Evolutionary conservation across 2,113 vertebrate species (phyloP).

Genomic region (Vulpes vulpes): DNA sequence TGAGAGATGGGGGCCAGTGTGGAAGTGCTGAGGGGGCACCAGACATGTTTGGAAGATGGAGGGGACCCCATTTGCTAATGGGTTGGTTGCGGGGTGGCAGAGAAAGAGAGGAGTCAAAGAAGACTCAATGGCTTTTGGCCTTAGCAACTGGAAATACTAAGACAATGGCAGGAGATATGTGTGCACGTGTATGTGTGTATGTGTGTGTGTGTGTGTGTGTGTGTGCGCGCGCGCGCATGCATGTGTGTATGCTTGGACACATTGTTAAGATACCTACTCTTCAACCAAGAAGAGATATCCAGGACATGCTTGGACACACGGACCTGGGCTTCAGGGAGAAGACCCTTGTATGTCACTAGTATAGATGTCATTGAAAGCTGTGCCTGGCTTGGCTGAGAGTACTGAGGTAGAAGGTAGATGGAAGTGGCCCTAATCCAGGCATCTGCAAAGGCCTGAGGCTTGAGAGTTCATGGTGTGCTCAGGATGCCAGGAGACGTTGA

Average conservation of each 20-base stretch:
- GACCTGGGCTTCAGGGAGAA: background rate
- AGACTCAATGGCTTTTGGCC: background rate
- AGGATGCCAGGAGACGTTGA: fast-evolving
- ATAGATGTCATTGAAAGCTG: background rate
- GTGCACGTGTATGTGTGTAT: too few relatives aligned
- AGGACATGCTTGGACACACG: background rate
- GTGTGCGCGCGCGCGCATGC: fast-evolving
- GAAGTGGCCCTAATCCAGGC: background rate
- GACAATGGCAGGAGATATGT: background rate
- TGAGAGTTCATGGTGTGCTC: background rate
- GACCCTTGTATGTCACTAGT: background rate
- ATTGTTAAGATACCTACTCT: background rate
- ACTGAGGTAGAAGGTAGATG: fast-evolving
- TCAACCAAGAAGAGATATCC: background rate
- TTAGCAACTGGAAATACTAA: background rate
- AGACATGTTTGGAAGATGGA: background rate
- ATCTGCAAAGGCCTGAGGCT: background rate
- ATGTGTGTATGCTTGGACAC: background rate
- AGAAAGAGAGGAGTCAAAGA: background rate
- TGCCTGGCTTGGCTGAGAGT: background rate
- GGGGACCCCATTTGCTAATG: background rate
- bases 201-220: too few relatives aligned
- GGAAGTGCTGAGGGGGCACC: background rate
- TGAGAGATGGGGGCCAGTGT: background rate
- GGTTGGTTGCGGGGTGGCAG: background rate